phyloP scores from a whole-genome alignment of 2,797 vertebrate genomes.

The Cossypha heuglini region DNA sequence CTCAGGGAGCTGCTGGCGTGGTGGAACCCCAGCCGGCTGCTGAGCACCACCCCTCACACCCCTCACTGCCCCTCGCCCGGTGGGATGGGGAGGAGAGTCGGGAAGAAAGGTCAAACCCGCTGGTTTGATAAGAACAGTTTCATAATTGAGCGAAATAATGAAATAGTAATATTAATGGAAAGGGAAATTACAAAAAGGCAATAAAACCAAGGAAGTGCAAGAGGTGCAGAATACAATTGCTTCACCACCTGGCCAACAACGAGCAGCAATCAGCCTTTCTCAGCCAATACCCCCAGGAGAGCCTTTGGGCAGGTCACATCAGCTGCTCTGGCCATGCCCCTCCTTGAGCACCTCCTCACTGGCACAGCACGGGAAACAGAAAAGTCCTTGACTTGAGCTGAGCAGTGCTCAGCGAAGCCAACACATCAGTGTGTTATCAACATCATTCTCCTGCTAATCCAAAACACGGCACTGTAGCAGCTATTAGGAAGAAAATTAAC shows the following conservation, averaged over 20 bases:
- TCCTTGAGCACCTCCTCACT: not conserved
- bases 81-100: not conserved
- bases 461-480: not conserved
- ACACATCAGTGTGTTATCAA: not conserved
- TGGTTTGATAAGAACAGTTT: not conserved
- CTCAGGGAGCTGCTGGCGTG: not conserved
- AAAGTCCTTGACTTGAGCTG: not conserved
- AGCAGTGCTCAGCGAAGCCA: not conserved
- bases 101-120: not conserved
- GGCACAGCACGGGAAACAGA: not conserved
- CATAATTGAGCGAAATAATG: no score
- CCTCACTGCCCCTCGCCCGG: not conserved
- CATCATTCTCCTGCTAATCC: not conserved
- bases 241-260: not conserved
- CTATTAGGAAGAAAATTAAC: not conserved
- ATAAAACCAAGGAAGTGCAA: not conserved
- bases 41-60: not conserved
- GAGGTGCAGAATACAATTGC: not conserved
- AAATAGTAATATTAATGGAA: not conserved
- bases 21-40: not conserved
- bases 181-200: fast-evolving
- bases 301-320: not conserved
- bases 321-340: not conserved
- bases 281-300: not conserved
- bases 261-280: not conserved